Evolutionary conservation across 2,113 vertebrate genomes (phyloP).

Genomic region (Nerophis ophidion): DNA sequence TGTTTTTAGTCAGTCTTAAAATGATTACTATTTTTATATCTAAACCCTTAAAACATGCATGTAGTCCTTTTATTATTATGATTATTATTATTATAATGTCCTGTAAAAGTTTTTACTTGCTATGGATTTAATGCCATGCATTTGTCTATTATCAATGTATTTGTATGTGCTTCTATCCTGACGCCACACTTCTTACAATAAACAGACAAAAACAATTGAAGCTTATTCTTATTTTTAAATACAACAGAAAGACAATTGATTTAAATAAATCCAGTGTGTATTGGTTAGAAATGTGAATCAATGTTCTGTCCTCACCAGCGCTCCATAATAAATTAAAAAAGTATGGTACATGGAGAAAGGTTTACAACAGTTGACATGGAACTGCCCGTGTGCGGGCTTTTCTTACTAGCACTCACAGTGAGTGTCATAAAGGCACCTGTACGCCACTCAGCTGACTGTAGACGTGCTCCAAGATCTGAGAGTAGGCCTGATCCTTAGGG

Average conservation of each 20-base stretch:
- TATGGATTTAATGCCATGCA: slow-evolving; percentile 59
- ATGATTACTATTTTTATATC: slow-evolving; percentile 66
- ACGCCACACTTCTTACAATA: slow-evolving; percentile 61
- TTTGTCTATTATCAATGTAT: slow-evolving; percentile 58
- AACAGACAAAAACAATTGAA: slow-evolving; percentile 46
- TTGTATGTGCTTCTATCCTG: slow-evolving; percentile 60
- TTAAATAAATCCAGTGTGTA: slow-evolving; percentile 70
- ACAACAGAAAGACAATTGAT: neutral
- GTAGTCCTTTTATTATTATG: slow-evolving; percentile 55
- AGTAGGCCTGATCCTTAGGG: slow-evolving; percentile 89
- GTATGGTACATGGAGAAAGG: neutral
- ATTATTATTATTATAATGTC: slow-evolving; percentile 20
- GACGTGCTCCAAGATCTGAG: slow-evolving; percentile 86
- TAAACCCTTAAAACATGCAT: slow-evolving; percentile 70
- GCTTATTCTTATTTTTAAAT: neutral
- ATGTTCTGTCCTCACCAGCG: slow-evolving; percentile 43
- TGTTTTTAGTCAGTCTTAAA: slow-evolving; percentile 61
- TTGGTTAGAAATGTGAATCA: slow-evolving; percentile 56
- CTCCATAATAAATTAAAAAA: slow-evolving; percentile 54
- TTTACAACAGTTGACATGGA: slow-evolving; percentile 18
- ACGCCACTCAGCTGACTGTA: slow-evolving; percentile 73
- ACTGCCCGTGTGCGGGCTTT: no score
- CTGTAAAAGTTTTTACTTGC: slow-evolving; percentile 59
- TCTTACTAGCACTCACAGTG: no score
- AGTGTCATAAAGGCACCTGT: neutral